Base-by-base conservation (phyloP, 2,797 vertebrate species). In the Oryzias dopingdopingensis region DNA sequence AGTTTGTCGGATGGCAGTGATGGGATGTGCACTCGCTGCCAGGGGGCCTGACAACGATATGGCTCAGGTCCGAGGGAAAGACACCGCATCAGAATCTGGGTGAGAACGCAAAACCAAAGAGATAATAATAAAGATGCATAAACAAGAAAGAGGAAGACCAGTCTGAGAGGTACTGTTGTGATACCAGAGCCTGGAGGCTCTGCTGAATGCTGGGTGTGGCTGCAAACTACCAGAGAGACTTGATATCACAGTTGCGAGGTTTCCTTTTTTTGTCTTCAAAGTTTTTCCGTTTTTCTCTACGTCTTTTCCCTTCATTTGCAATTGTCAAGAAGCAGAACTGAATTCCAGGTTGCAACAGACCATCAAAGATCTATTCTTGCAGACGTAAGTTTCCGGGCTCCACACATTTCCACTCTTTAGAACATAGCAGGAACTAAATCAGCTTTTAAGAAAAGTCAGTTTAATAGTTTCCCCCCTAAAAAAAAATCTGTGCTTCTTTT, bases 11-110 rank as follows among this genome's bases (percentile, higher is more conserved):
- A 62, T 55, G 49, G 52, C 60, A 77, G 64, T 71, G 74, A 63
- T 72, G 74, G 74, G 73, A 75, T 75, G 80, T 75, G 74, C 83
- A 62, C 67, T 70, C 62, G 81, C 61, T 5, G 81, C 84, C 86
- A 81, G 78, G 62, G 87, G 84, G 86, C 79, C 77, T 83, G 82
- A 82, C 81, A 89, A 50, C 2, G 78, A 88, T 89, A 87, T 41
- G 53, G 75, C 77, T 87, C 69, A 77, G 85, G 83, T 90, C 77
- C 79, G 74, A 71, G 75, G 77, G 67, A 66, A 69, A 70, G 1
- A 3, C 66, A 53, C 40, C 75, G 47, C 75, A 62, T 26, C 56
- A 70, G 67, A 80, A 65, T 75, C 50, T 74, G 56, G 49, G 60
- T 15, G 44, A 76, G 62, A 73, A 72, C 52, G 56, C 57, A 65